These are phyloP conservation scores for Galago senegalensis DNA, from an alignment of 2,797 vertebrate genomes.

Conservation along the genomic window DNA sequence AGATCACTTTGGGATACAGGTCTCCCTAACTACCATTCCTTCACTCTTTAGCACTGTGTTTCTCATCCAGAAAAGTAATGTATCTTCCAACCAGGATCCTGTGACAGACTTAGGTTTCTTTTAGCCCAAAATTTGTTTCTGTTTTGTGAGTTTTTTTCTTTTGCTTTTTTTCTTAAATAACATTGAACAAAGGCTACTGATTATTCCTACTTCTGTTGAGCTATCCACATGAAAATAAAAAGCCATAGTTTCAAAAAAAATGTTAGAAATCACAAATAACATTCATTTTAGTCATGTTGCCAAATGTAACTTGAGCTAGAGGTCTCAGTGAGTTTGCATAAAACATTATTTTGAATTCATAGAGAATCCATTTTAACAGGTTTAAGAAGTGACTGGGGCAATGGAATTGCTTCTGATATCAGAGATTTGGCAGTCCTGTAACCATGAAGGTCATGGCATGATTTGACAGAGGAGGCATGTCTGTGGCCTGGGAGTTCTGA, in stretches of 20 bases:
- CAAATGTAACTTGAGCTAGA: neutral
- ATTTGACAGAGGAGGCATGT: neutral
- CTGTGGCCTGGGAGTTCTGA: neutral
- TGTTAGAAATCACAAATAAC: neutral
- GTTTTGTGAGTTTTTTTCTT: no score
- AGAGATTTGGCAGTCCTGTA: neutral
- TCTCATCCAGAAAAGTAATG: no score
- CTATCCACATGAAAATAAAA: no score
- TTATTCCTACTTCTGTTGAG: no score
- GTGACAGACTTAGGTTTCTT: no score
- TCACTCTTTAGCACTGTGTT: no score
- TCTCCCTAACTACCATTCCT: no score
- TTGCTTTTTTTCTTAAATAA: no score
- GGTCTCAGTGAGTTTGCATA: neutral
- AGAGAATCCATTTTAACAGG: neutral
- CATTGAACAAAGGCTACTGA: no score
- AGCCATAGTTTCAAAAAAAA: neutral
- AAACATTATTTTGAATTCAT: conserved; percentile 7
- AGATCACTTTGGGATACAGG: no score
- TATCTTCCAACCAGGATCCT: no score
- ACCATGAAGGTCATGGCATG: neutral
- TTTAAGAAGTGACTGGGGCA: neutral
- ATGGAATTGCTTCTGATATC: neutral
- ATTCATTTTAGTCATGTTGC: neutral
- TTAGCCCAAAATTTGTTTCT: no score